Percentiles rank a stretch among this genome's conserved stretches.
phyloP scores from a whole-genome alignment of 2,113 vertebrate genomes.

The Vimba vimba region DNA sequence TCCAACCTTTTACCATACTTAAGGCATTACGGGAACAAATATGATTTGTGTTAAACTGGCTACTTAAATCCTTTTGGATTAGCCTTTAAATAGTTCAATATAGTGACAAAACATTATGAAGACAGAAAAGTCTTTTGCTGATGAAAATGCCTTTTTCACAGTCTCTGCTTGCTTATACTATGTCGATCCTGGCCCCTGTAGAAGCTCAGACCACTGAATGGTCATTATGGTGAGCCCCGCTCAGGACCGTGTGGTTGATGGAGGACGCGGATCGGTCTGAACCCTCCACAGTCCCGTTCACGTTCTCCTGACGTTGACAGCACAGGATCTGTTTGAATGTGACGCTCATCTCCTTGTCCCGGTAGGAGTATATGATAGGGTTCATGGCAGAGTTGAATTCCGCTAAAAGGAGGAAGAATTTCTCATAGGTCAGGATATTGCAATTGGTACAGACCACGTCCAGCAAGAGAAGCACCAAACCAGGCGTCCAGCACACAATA shows the following conservation, averaged over 20 bases:
- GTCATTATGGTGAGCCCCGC: slow-evolving; percentile 87
- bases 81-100: slow-evolving; percentile 75
- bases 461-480: slow-evolving; percentile 91
- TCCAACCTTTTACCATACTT: background rate
- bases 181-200: slow-evolving; percentile 34
- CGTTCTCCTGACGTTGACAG: slow-evolving; percentile 89
- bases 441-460: slow-evolving; percentile 93
- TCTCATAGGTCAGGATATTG: slow-evolving; percentile 91
- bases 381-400: slow-evolving; percentile 99
- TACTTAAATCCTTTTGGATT: slow-evolving; percentile 65
- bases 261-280: slow-evolving; percentile 95
- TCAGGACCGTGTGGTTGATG: slow-evolving; percentile 92
- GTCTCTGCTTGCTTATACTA: slow-evolving; percentile 18
- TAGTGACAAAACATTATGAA: slow-evolving; percentile 54
- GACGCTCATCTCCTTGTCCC: slow-evolving; percentile 98
- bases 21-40: slow-evolving; percentile 18
- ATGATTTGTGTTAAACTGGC: slow-evolving; percentile 62
- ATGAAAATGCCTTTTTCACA: slow-evolving; percentile 46
- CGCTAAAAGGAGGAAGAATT: slow-evolving; percentile 95
- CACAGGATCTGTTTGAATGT: slow-evolving; percentile 98
- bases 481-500: slow-evolving; percentile 98
- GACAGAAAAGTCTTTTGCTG: slow-evolving; percentile 53
- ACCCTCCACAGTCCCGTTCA: slow-evolving; percentile 87
- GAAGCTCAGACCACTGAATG: slow-evolving; percentile 89
- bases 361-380: slow-evolving; percentile 98